Conservation (phyloP, 1,140 invertebrate genomes). For the Aphidius gifuensis region DNA sequence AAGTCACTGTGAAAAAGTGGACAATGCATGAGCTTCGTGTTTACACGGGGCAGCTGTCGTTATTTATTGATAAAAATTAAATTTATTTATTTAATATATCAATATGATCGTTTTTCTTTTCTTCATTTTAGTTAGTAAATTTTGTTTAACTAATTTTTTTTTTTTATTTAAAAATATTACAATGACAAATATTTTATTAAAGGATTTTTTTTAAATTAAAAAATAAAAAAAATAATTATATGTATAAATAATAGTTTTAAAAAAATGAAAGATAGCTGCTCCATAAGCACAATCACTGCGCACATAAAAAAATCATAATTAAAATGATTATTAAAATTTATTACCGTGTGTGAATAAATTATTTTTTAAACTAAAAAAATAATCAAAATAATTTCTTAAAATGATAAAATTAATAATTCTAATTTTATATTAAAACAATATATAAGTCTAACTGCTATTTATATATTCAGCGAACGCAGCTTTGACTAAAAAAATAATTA, state of each 20-base stretch:
- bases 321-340: slow-evolving; percentile 49
- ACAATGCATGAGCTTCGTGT: slow-evolving; percentile 36
- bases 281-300: slow-evolving; percentile 50
- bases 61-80: slow-evolving; percentile 20
- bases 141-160: slow-evolving; percentile 28
- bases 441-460: too few species aligned
- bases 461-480: slow-evolving; percentile 47
- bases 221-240: neutral
- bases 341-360: slow-evolving; percentile 20
- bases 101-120: slow-evolving; percentile 27
- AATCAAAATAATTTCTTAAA: slow-evolving; percentile 12
- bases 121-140: slow-evolving; percentile 27
- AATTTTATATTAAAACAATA: too few species aligned
- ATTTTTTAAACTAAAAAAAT: slow-evolving; percentile 9
- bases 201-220: neutral
- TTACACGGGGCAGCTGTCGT: slow-evolving; percentile 54
- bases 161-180: slow-evolving; percentile 1
- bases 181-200: neutral
- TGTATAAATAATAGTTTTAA: neutral
- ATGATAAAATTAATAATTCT: slow-evolving; percentile 31
- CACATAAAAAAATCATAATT: slow-evolving; percentile 44
- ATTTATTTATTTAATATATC: too few species aligned
- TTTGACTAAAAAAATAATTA: slow-evolving; percentile 52
- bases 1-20: too few species aligned
- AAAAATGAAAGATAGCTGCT: slow-evolving; percentile 44